Base-by-base conservation (phyloP, 2,113 vertebrate genomes). In the Cyprinus carpio region DNA sequence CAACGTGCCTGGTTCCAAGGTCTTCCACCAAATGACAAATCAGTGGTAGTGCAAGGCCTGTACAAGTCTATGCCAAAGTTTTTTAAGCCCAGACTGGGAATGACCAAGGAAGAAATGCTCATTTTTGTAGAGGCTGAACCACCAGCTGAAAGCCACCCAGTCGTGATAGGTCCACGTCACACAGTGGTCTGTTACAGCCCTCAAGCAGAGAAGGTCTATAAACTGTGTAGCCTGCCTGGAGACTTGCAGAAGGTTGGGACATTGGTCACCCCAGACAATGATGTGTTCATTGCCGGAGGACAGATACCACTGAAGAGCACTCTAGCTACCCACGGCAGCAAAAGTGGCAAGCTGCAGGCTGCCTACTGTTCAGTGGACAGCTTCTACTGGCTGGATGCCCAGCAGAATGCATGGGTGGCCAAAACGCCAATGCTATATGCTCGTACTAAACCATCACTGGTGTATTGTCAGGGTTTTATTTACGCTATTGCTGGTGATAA, bases 11-110 rank as follows among this genome's bases (percentile, higher is more conserved):
- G 98, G 98, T 99, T 99, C 91, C 97, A 99, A 89, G 98, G 98
- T 18, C 94, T 99, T 82, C 98, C 98, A 0, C 98, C 98, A 12
- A 99, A 99, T 1, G 98, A 99, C 88, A 99, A 99, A 88, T 99
- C 98, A 0, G 98, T 99, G 75, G 98, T 99, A 89, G 98, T 99
- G 62, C 98, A 99, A 92, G 98, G 98, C 37, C 95, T 99, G n/a
- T 99, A 99, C 92, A 99, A 99, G 92, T 99, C 98, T 0, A 99
- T 99, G 98, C 98, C 98, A 87, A 99, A 98, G 92, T 99, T 99
- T 90, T 99, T 99, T 93, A 99, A 99, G 87, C 98, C 98, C 2
- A 94, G 98, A 25, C 93, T 99, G 27, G 98, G 98, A 79, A 99
- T 99, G 98, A 99, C 98, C 43, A 99, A 99, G 93, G 98, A 99